A percentile compares a stretch with the other conserved stretches of the same genome.
phyloP scores from a whole-genome alignment of 2,797 vertebrate species.

The Melanotaenia nigrans region DNA sequence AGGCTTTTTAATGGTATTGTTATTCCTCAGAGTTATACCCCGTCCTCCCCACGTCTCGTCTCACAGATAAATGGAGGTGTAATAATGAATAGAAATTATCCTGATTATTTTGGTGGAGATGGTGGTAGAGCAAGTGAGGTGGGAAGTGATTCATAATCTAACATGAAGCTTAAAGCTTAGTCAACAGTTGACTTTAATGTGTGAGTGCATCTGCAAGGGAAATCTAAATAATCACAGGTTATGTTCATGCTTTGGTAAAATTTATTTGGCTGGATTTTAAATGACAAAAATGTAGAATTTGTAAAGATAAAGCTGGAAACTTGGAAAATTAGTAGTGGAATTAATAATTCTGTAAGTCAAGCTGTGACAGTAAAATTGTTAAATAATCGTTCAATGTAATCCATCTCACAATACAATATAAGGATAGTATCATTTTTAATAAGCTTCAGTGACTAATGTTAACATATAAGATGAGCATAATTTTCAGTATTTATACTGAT shows the following conservation, averaged over 20 bases:
- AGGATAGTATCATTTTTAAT: not conserved
- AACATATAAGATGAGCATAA: not conserved
- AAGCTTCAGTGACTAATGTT: not conserved
- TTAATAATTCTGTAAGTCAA: not conserved
- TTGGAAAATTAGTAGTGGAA: not conserved
- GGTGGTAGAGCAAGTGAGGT: slow-evolving; percentile 40
- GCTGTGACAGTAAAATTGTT: not conserved
- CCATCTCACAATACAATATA: not conserved
- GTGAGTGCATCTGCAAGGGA: not conserved
- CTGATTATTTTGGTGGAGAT: slow-evolving; percentile 75
- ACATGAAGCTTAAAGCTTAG: slow-evolving; percentile 57
- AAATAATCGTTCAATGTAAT: not conserved
- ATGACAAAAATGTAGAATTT: not conserved
- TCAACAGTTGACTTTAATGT: slow-evolving; percentile 45
- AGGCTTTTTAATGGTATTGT: slow-evolving; percentile 96
- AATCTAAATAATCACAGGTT: not conserved
- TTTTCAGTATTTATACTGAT: not conserved
- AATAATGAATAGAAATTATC: slow-evolving; percentile 84
- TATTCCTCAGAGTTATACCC: slow-evolving; percentile 89
- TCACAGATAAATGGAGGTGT: slow-evolving; percentile 80
- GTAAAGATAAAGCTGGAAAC: not conserved
- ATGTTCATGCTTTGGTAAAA: not conserved
- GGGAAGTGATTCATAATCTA: slow-evolving; percentile 60
- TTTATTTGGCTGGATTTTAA: not conserved
- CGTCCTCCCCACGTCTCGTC: slow-evolving; percentile 77